Evolutionary conservation across 2,888 invertebrate genomes (phyloP).

Genomic region (Penaeus monodon): DNA sequence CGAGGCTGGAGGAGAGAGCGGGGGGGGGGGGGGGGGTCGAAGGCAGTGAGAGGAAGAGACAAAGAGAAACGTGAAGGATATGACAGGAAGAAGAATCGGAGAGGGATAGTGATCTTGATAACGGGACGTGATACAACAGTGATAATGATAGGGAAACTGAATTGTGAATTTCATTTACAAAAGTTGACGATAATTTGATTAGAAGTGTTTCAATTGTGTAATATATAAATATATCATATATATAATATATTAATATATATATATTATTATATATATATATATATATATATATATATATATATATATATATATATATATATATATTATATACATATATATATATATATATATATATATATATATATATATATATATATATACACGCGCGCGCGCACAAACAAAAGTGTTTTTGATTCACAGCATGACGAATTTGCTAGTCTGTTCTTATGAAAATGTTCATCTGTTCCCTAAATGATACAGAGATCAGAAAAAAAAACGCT

Average conservation of each 20-base stretch:
- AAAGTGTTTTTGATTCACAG: neutral
- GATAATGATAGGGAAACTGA: no score
- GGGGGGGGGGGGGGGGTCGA: neutral
- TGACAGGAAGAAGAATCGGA: no score
- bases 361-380: constrained; percentile 22
- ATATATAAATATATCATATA: neutral
- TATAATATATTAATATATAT: constrained; percentile 21
- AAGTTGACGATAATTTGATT: neutral
- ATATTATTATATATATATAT: constrained; percentile 11
- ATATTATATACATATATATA: neutral
- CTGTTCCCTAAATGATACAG: no score
- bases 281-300: neutral
- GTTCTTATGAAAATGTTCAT: no score
- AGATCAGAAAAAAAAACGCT: no score
- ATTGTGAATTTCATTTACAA: neutral
- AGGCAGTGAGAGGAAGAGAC: neutral
- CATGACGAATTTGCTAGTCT: no score
- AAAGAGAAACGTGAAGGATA: no score
- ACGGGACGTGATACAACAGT: no score
- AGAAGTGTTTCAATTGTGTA: neutral
- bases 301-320: neutral
- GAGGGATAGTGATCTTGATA: no score
- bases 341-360: constrained; percentile 23
- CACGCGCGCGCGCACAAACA: neutral
- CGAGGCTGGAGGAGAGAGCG: neutral